phyloP scores from a whole-genome alignment of 2,797 vertebrate species.

The Chaetodon trifasciatus region DNA sequence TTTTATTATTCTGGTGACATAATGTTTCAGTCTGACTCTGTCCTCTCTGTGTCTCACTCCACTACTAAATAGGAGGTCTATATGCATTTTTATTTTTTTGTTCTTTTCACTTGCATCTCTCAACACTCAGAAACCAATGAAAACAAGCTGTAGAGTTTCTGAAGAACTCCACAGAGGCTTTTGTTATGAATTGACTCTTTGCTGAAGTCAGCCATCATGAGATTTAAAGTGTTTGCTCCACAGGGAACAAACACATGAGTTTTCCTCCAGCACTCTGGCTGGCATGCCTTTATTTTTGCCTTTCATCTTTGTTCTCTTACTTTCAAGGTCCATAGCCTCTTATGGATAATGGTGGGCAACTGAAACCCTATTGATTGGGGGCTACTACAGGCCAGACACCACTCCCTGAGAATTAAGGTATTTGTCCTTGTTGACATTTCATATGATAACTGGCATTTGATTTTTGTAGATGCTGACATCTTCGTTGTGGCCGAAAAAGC shows the following conservation, averaged over 20 bases:
- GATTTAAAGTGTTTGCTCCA: conserved; percentile 34
- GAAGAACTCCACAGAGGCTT: conserved; percentile 14
- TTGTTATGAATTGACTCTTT: conserved; percentile 21
- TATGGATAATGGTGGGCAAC: conserved; percentile 32
- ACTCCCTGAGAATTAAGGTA: conserved; percentile 1
- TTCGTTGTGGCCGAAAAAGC: conserved; percentile 18
- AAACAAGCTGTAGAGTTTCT: conserved; percentile 23
- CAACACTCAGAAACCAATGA: not conserved
- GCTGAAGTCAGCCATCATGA: conserved; percentile 10
- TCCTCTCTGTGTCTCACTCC: not conserved
- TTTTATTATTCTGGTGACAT: conserved; percentile 1
- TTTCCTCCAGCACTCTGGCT: conserved; percentile 13
- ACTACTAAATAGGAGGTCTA: not conserved
- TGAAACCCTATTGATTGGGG: conserved; percentile 18
- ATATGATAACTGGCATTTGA: conserved; percentile 36
- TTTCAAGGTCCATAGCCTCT: conserved; percentile 26
- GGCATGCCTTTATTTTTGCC: conserved; percentile 16
- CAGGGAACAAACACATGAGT: conserved; percentile 32
- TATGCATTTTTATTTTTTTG: not conserved
- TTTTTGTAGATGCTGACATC: conserved; percentile 32
- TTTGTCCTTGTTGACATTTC: conserved; percentile 37
- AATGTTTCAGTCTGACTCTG: not conserved
- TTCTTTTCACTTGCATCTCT: not conserved
- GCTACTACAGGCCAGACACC: conserved; percentile 10
- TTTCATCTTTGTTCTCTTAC: conserved; percentile 35